Evolutionary conservation across 2,888 invertebrate species (phyloP), one percentile per base, ranked within the genome.

Genomic region (Drosophila austrosaltans): DNA sequence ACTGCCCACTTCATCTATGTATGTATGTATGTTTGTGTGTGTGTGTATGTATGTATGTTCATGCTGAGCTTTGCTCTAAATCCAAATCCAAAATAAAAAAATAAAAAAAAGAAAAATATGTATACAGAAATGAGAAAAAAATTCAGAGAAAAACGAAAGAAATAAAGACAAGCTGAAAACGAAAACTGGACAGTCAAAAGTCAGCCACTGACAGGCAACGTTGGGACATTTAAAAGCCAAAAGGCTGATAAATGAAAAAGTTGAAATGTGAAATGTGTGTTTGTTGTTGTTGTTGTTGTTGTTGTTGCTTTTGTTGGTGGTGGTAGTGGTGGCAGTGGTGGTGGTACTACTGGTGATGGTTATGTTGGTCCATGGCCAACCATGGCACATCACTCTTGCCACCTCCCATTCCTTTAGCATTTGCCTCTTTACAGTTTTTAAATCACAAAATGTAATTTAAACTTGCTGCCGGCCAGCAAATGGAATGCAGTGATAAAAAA

Each of bases 231-330:
- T 73, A 72, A 79, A 76, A 78, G 66, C 81, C 69, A 76, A 81
- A 81, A 79, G 79, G 67, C 81, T 79, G 78, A 81, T 81, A 81
- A 81, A 79, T 79, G 79, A 79, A 75, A 76, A 75, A 75, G 76
- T 76, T 66, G 75, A 75, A 75, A 71, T 71, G 76, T 61, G 75
- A 68, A 68, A 67, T 75, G 73, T 75, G 73, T 75, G 73, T 75
- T 57, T 75, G 73, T 75, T 57, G 69, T 69, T 69, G 75, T 44
- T 48, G 48, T 48, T 48, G 48, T 22, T 36, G 36, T 36, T 8
- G 36, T 75, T 42, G 69, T 75, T 69, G 75, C 36, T 44, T 16
- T 44, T 44, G 42, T 44, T 16, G 44, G 7, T 44, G 44, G 4
- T 22, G 44, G 2, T 48, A 25, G 4, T 48, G 25, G 3, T 48